A percentile compares a stretch with the other conserved stretches of the same genome.
Evolutionary conservation across 1,140 invertebrate species (phyloP).

Genomic region (Tetragnatha versicolor): DNA sequence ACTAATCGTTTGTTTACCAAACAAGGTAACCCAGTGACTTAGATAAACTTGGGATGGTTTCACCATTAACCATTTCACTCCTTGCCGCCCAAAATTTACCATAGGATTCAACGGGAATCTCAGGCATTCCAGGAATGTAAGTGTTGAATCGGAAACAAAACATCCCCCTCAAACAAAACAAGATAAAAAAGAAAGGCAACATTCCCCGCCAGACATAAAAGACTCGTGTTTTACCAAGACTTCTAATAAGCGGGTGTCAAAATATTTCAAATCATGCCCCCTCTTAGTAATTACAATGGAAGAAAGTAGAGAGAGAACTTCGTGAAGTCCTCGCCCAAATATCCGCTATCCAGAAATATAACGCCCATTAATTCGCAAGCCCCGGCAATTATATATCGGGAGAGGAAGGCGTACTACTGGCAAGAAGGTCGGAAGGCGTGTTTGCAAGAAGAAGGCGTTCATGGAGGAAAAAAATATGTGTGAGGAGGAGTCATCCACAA

Average conservation of each 20-base stretch:
- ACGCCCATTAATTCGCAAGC: slow-evolving; percentile 34
- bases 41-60: too few species aligned
- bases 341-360: not conserved
- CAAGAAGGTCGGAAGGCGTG: not conserved
- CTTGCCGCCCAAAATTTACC: too few species aligned
- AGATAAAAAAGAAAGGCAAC: slow-evolving; percentile 15
- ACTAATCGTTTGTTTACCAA: too few species aligned
- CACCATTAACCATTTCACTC: too few species aligned
- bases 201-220: slow-evolving; percentile 21
- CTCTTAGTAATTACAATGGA: slow-evolving; percentile 18
- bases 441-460: not conserved
- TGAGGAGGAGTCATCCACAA: slow-evolving; percentile 26
- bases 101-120: too few species aligned
- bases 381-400: slow-evolving; percentile 26
- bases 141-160: too few species aligned
- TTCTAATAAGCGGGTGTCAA: slow-evolving; percentile 48
- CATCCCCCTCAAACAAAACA: too few species aligned
- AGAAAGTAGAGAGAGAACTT: not conserved
- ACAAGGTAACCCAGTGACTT: too few species aligned
- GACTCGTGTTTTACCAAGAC: slow-evolving; percentile 19
- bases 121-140: too few species aligned
- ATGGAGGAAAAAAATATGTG: not conserved
- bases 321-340: not conserved
- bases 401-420: not conserved
- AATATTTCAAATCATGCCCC: slow-evolving; percentile 41